Evolutionary conservation across 2,797 vertebrate species (phyloP).

Genomic region (Hyperoplus lanceolatus): DNA sequence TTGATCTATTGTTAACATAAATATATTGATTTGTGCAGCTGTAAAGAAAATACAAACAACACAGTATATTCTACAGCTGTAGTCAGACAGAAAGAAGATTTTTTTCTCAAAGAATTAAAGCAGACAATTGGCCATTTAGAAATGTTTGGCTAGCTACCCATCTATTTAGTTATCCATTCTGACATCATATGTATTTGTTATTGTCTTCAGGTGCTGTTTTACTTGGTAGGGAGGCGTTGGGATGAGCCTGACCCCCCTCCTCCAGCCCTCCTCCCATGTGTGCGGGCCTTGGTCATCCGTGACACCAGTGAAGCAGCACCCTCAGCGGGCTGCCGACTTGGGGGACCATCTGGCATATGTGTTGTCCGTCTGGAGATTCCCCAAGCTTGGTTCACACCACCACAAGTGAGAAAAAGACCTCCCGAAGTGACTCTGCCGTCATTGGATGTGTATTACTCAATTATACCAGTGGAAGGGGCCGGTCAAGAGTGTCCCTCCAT

Average conservation of each 20-base stretch:
- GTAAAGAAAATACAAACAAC: background rate
- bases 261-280: slow-evolving; percentile 88
- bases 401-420: slow-evolving; percentile 82
- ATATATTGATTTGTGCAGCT: background rate
- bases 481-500: slow-evolving; percentile 85
- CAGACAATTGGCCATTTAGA: background rate
- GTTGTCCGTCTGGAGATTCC: slow-evolving; percentile 93
- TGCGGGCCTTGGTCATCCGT: slow-evolving; percentile 89
- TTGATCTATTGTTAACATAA: background rate
- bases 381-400: slow-evolving; percentile 91
- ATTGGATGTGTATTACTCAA: slow-evolving; percentile 92
- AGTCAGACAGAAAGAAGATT: too few species aligned
- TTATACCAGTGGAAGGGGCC: slow-evolving; percentile 83
- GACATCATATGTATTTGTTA: background rate
- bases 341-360: slow-evolving; percentile 91
- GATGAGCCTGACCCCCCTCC: slow-evolving; percentile 80
- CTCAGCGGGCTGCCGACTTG: slow-evolving; percentile 89
- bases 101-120: background rate
- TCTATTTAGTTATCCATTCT: background rate
- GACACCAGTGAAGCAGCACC: slow-evolving; percentile 87
- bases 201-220: slow-evolving; percentile 89
- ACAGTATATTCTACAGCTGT: too few species aligned
- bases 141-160: background rate
- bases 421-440: slow-evolving; percentile 80
- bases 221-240: slow-evolving; percentile 91